Evolutionary conservation across 2,797 vertebrate species (phyloP).

Genomic region (Rhabdophis nuchalis): DNA sequence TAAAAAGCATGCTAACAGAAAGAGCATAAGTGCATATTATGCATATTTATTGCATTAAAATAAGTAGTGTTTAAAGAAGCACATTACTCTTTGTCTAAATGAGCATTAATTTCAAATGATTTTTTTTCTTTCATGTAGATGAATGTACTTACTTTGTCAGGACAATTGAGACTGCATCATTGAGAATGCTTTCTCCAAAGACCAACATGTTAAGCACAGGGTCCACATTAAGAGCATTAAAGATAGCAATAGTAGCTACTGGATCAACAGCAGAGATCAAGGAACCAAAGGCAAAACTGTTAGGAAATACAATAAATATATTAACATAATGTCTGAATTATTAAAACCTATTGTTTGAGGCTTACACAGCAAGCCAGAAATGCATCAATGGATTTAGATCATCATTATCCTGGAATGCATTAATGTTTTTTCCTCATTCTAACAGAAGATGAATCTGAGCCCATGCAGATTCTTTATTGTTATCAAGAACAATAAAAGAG

Average conservation of each 20-base stretch:
- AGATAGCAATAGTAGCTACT: conserved; percentile 97
- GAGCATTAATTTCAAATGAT: not conserved
- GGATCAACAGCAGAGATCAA: conserved; percentile 97
- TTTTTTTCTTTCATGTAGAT: rapidly evolving
- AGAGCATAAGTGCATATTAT: not conserved
- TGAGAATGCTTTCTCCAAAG: conserved; percentile 98
- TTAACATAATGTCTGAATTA: not conserved
- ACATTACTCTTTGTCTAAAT: not conserved
- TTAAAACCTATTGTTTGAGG: not conserved
- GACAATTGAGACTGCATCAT: conserved; percentile 96
- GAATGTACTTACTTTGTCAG: conserved; percentile 88
- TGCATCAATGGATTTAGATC: not conserved
- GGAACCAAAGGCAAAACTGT: conserved; percentile 94
- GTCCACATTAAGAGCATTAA: conserved; percentile 96
- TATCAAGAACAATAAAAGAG: not conserved
- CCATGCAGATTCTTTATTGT: not conserved
- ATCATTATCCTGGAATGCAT: not conserved
- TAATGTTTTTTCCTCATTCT: not conserved
- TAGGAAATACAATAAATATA: conserved; percentile 37
- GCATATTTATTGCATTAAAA: not conserved
- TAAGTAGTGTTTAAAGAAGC: not conserved
- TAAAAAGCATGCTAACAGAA: not conserved
- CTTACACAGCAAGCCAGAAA: not conserved
- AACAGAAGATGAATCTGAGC: not conserved
- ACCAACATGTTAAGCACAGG: conserved; percentile 98